Conservation (phyloP, 2,797 vertebrate species). For the Sebastes matsubarae region DNA sequence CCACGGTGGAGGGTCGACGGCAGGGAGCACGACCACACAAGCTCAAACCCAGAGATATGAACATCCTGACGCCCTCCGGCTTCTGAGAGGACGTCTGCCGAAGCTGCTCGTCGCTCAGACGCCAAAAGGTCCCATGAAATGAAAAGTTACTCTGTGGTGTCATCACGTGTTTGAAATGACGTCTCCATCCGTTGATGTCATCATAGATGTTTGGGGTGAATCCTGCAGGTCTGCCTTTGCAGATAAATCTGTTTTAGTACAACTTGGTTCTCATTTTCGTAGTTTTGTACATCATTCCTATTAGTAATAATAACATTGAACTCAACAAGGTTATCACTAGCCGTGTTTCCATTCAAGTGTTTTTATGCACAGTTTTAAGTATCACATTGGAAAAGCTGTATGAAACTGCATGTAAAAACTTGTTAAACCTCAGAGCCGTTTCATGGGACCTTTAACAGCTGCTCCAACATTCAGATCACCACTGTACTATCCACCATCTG, state of each 20-base stretch:
- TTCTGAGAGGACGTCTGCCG: conserved; percentile 79
- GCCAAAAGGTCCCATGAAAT: conserved; percentile 29
- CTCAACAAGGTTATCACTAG: not conserved
- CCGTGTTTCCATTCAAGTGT: not conserved
- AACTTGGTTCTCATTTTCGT: not conserved
- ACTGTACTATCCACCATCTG: not conserved
- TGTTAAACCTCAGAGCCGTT: not conserved
- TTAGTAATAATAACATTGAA: no score
- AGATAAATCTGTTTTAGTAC: not conserved
- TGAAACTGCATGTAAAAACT: not conserved
- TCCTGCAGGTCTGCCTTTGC: not conserved
- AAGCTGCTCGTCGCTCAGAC: not conserved
- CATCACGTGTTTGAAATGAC: not conserved
- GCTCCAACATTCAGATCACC: not conserved
- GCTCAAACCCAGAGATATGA: conserved; percentile 92
- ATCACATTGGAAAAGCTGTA: not conserved
- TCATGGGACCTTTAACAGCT: conserved; percentile 22
- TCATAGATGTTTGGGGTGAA: not conserved
- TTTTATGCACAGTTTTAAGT: not conserved
- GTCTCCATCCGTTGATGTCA: no score
- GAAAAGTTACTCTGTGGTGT: not conserved
- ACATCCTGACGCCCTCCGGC: conserved; percentile 92
- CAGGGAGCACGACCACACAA: conserved; percentile 85
- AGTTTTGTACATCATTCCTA: not conserved
- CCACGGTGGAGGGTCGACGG: conserved; percentile 82